phyloP scores from a whole-genome alignment of 2,888 invertebrate genomes.

The Erpobdella octoculata region DNA sequence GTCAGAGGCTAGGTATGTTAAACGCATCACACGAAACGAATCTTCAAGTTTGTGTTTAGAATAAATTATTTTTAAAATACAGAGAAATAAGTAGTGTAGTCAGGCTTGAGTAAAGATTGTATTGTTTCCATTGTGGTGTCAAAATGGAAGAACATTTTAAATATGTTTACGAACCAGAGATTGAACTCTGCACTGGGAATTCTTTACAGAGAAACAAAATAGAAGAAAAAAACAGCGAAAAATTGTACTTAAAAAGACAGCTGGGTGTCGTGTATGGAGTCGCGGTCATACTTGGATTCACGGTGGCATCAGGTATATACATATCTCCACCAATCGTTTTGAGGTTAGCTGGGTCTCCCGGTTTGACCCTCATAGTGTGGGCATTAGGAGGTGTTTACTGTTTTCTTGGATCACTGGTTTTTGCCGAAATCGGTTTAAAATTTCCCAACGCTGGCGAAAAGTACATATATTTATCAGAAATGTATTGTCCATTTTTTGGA shows the following conservation, averaged over 20 bases:
- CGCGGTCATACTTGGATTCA: slow-evolving; percentile 31
- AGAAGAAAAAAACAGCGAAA: not conserved
- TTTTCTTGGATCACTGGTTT: slow-evolving; percentile 74
- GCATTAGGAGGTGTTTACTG: slow-evolving; percentile 69
- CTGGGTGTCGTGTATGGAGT: slow-evolving; percentile 32
- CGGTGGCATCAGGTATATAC: slow-evolving; percentile 34
- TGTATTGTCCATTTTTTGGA: slow-evolving; percentile 48
- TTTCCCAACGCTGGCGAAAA: slow-evolving; percentile 61
- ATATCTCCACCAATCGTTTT: slow-evolving; percentile 33
- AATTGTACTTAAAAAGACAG: slow-evolving; percentile 27
- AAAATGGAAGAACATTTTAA: too few relatives aligned
- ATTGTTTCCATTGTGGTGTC: too few relatives aligned
- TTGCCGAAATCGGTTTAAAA: slow-evolving; percentile 77
- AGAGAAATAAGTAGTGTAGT: too few relatives aligned
- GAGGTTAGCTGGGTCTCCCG: slow-evolving; percentile 60
- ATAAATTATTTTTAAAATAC: too few relatives aligned
- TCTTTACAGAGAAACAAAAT: too few relatives aligned
- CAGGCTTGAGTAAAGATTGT: too few relatives aligned
- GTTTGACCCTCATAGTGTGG: slow-evolving; percentile 77
- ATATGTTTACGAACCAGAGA: too few relatives aligned
- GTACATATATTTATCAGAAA: slow-evolving; percentile 54
- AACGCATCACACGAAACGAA: too few relatives aligned
- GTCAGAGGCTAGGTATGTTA: too few relatives aligned
- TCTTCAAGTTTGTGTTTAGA: too few relatives aligned
- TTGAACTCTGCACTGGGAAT: too few relatives aligned